Evolutionary conservation across 2,113 vertebrate species (phyloP).

Genomic region (Heterotilapia buettikoferi): DNA sequence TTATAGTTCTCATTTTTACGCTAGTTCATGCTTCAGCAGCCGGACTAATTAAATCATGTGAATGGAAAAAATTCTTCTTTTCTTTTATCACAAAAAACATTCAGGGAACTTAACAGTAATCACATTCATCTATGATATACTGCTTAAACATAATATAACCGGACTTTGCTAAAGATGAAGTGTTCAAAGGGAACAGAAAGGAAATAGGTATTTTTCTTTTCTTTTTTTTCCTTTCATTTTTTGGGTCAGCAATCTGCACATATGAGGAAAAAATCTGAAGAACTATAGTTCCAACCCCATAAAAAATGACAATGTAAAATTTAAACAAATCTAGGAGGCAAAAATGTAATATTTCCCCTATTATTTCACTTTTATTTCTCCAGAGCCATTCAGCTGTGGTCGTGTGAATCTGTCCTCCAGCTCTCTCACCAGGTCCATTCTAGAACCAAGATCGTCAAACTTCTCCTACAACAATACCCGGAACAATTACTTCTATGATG

Average conservation of each 20-base stretch:
- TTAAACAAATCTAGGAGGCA: background rate
- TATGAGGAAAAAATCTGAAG: background rate
- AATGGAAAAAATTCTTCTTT: background rate
- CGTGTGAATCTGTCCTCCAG: background rate
- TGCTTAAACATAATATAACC: background rate
- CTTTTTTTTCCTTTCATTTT: background rate
- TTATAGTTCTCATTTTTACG: background rate
- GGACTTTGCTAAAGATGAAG: background rate
- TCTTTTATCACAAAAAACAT: background rate
- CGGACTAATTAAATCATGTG: background rate
- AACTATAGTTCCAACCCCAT: background rate
- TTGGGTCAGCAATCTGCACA: background rate
- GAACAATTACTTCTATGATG: background rate
- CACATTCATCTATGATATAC: background rate
- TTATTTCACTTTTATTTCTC: background rate
- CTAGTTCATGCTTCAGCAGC: background rate
- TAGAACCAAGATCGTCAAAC: background rate
- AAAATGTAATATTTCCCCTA: background rate
- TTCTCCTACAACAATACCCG: background rate
- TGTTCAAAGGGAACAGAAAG: background rate
- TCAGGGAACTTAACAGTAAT: background rate
- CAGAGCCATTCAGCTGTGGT: slow-evolving; percentile 67
- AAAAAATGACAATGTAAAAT: background rate
- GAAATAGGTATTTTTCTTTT: background rate
- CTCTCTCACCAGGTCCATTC: background rate